Percentiles rank a stretch among this genome's conserved stretches.
Evolutionary conservation across 2,113 vertebrate species (phyloP).

Genomic region (Anas platyrhynchos): DNA sequence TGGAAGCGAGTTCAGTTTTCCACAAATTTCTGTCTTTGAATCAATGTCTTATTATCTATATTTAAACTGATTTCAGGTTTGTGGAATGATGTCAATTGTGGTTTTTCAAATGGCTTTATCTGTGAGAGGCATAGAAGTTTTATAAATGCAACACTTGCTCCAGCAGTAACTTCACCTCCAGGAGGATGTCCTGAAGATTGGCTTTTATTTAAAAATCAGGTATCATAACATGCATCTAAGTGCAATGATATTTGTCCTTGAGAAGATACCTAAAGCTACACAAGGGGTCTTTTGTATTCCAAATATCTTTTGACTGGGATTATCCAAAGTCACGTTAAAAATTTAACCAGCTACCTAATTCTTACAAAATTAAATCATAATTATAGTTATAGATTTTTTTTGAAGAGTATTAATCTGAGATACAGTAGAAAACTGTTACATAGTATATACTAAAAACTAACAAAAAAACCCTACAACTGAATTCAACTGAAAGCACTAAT

Average conservation of each 20-base stretch:
- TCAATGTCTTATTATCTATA: neutral
- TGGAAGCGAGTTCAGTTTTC: neutral
- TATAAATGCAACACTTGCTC: slow-evolving; percentile 76
- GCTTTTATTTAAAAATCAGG: slow-evolving; percentile 84
- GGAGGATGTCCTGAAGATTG: slow-evolving; percentile 88
- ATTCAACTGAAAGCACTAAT: neutral
- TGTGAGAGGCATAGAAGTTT: slow-evolving; percentile 85
- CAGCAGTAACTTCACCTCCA: slow-evolving; percentile 44
- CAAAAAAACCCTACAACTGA: neutral
- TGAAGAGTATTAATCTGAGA: neutral
- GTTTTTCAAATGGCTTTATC: slow-evolving; percentile 82
- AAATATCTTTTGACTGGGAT: neutral
- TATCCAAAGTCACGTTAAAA: neutral
- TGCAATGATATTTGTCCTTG: neutral
- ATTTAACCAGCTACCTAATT: neutral
- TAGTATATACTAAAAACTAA: neutral
- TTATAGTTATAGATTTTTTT: neutral
- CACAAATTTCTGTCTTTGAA: neutral
- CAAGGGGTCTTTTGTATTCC: neutral
- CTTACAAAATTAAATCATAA: neutral
- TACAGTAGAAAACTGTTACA: neutral
- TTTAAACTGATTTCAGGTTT: slow-evolving; percentile 74
- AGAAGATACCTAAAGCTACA: neutral
- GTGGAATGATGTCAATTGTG: slow-evolving; percentile 95
- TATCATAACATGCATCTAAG: slow-evolving; percentile 41